Evolutionary conservation across 1,140 invertebrate genomes (phyloP).

Genomic region (Heliconius hermathena): DNA sequence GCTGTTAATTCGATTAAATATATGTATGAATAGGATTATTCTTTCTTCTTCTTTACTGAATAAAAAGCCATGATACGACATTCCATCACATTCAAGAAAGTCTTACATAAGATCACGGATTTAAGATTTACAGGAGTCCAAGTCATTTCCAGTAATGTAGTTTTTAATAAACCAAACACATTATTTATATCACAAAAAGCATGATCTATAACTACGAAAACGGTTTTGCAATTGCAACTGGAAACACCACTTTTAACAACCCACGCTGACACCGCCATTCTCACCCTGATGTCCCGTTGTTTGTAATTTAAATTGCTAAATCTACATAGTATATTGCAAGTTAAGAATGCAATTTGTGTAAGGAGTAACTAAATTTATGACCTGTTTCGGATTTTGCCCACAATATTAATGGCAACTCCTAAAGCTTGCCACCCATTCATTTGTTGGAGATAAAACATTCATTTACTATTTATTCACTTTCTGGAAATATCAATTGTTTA

Average conservation of each 20-base stretch:
- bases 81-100: too few relatives aligned
- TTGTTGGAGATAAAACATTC: constrained; percentile 34
- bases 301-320: constrained; percentile 72
- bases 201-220: neutral
- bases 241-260: constrained; percentile 56
- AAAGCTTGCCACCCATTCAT: constrained; percentile 39
- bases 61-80: neutral
- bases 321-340: constrained; percentile 72
- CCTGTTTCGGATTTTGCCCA: constrained; percentile 44
- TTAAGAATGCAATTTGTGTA: constrained; percentile 72
- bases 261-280: constrained; percentile 45
- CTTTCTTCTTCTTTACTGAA: too few relatives aligned
- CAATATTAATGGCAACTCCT: constrained; percentile 45
- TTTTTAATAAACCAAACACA: neutral
- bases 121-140: too few relatives aligned
- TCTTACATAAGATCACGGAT: too few relatives aligned
- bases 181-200: neutral
- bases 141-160: neutral
- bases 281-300: constrained; percentile 52
- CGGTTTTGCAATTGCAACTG: constrained; percentile 36
- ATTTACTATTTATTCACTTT: constrained; percentile 30
- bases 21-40: too few relatives aligned
- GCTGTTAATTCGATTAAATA: too few relatives aligned
- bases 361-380: constrained; percentile 52
- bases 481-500: constrained; percentile 4